Evolutionary conservation across 2,113 vertebrate species (phyloP).

Genomic region (Proterorhinus semilunaris): DNA sequence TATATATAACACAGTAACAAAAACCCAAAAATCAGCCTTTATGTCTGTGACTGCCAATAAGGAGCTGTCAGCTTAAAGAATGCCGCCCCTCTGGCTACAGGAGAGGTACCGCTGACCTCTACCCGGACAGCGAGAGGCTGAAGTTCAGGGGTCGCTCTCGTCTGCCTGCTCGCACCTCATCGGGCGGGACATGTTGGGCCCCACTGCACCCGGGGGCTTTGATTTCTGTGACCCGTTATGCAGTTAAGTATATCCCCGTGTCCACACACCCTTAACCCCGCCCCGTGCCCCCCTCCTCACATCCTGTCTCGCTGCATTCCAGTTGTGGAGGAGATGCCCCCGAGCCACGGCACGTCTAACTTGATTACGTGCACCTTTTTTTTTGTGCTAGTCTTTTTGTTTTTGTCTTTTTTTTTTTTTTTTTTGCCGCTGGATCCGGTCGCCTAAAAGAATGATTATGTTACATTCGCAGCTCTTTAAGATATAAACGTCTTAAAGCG

Average conservation of each 20-base stretch:
- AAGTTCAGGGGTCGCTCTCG: constrained; percentile 54
- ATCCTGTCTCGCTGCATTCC: constrained; percentile 37
- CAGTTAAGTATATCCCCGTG: constrained; percentile 52
- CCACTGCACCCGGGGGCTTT: constrained; percentile 50
- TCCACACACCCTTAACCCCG: constrained; percentile 13
- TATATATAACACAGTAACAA: constrained; percentile 34
- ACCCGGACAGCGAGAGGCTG: constrained; percentile 42
- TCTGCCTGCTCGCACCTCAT: constrained; percentile 55
- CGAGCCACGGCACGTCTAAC: constrained; percentile 48
- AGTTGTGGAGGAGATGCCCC: constrained; percentile 31
- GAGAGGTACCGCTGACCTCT: constrained; percentile 44
- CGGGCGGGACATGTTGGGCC: constrained; percentile 60
- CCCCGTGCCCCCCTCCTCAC: constrained; percentile 23
- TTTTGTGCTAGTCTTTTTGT: constrained; percentile 9
- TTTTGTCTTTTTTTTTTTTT: constrained; percentile 23
- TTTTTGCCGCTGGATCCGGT: background rate
- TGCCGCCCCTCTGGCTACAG: constrained; percentile 29
- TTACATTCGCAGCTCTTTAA: background rate
- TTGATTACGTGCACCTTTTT: constrained; percentile 56
- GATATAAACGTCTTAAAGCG: background rate
- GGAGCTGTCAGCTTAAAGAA: constrained; percentile 34
- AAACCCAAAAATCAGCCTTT: constrained; percentile 34
- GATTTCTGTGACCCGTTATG: constrained; percentile 59
- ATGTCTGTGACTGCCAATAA: constrained; percentile 38
- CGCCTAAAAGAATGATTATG: background rate